phyloP scores from a whole-genome alignment of 2,113 vertebrate species.

The Verasper variegatus region DNA sequence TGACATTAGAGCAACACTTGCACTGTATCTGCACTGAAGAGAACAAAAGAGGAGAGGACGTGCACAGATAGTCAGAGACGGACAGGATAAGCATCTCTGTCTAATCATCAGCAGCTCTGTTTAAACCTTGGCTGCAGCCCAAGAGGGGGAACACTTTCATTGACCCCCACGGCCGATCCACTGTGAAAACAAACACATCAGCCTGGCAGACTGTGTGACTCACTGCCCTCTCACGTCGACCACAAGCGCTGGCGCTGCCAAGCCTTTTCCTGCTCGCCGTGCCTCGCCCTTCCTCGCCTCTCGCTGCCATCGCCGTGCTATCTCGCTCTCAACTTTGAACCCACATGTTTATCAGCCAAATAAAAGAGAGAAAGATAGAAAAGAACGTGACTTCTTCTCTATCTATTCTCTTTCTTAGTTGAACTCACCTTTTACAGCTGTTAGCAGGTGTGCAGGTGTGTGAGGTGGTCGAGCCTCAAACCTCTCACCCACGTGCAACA shows the following conservation, averaged over 20 bases:
- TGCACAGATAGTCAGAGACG: conserved; percentile 30
- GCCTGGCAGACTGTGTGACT: conserved; percentile 44
- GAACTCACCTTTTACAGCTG: no score
- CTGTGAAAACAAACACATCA: conserved; percentile 62
- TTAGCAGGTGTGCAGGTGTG: no score
- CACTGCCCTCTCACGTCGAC: conserved; percentile 40
- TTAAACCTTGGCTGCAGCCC: conserved; percentile 42
- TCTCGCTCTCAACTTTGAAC: conserved; percentile 56
- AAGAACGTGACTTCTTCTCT: no score
- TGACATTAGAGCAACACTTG: conserved; percentile 50
- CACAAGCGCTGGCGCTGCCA: conserved; percentile 24
- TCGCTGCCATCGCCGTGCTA: conserved; percentile 15
- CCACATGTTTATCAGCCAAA: not conserved
- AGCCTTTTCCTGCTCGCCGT: conserved; percentile 51
- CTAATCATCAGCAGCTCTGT: conserved; percentile 51
- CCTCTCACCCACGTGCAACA: no score
- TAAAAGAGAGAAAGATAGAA: not conserved
- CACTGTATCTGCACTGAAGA: not conserved
- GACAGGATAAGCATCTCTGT: conserved; percentile 38
- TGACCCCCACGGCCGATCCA: conserved; percentile 50
- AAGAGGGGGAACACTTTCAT: conserved; percentile 52
- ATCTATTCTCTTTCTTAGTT: no score
- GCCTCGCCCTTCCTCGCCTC: conserved; percentile 53
- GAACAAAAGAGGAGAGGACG: conserved; percentile 40
- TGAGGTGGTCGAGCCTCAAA: no score